Evolutionary conservation across 2,888 invertebrate genomes (phyloP), one percentile per base, ranked within the genome.

Genomic region (Drosophila testacea): DNA sequence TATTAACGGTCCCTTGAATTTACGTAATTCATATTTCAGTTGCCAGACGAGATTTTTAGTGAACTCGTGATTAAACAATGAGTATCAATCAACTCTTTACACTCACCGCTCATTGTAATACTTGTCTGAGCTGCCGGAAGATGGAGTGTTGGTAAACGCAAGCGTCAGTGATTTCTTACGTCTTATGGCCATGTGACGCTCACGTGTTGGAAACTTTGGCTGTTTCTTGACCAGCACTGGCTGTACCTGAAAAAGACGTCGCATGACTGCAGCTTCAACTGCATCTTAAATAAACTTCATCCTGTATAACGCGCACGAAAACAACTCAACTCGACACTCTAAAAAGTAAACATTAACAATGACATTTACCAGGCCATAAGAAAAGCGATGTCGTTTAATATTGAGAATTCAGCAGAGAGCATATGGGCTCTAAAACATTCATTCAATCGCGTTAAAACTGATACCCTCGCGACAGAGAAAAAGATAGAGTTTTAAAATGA

Each of bases 141-240:
- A 38, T 65, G 76, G 77, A 72, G 80, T 50, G 10, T 32, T 47
- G 5, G 27, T 55, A 28, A 46, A 56, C 51, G 56, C 57, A 56
- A 65, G 41, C 47, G 57, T 46, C 7, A 65, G 42, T 50, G 93
- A 93, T 75, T 93, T 94, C 73, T 94, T 94, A 77, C 95, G 94
- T 59, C 95, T 93, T 46, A 95, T 94, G 41, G 95, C 95, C 85
- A 94, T 94, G 90, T 95, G 95, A 76, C 95, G 94, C 87, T 95
- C 95, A 46, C 95, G 93, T 1, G 95, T 95, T 1, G 95, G 95
- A 90, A 95, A 95, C 84, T 95, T 94, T 61, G 95, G 95, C 46
- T 94, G 94, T 81, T 94, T 94, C 79, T 94, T 91, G 56, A 92
- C 90, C 46, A 92, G 85, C 79, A 93, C 92, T 71, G 93, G 93